Evolutionary conservation across 2,797 vertebrate genomes (phyloP), one percentile per base, ranked within the genome.

Genomic region (Arrhamphus sclerolepis): DNA sequence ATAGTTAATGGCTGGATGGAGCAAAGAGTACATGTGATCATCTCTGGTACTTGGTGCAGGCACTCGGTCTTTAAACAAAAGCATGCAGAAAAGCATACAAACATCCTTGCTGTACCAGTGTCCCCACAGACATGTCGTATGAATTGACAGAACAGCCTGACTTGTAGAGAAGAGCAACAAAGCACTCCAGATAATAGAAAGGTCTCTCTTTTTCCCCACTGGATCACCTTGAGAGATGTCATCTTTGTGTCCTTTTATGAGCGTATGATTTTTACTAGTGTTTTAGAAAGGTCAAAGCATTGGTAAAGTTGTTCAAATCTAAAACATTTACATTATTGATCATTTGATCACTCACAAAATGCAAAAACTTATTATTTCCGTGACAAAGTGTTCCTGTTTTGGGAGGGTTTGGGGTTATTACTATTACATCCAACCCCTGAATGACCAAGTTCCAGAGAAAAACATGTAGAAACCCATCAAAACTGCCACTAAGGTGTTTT

Each of bases 401-500:
- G 5, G 7, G 11, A 14, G 20, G 20, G 8, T 52, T 56, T 67
- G 3, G 39, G 53, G 50, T 70, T 53, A 46, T 59, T 11, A 3
- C 10, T 26, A 3, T 46, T 20, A 7, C 17, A 54, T 50, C 11
- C 48, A 21, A 21, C 2, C 14, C 17, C 24, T 20, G 7, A 49
- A 48, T 22, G 0, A 38, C 70, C 38, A 28, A 64, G 46, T 34
- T 19, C 2, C 39, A 17, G 29, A 38, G 22, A 62, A 61, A 67
- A 79, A 75, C 68, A 77, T 9, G 46, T 80, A 42, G 50, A 49
- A 61, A 72, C 61, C 67, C 73, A 62, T 66, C 61, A 67, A 56
- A 80, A 28, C 51, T 46, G 60, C n/a, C 75, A 56, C 69, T 72
- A 54, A 66, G 61, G 79, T 80, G 72, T 82, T 77, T 83, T 81